phyloP scores from a whole-genome alignment of 64 coral and sea anemone species.

The Actinia equina region DNA sequence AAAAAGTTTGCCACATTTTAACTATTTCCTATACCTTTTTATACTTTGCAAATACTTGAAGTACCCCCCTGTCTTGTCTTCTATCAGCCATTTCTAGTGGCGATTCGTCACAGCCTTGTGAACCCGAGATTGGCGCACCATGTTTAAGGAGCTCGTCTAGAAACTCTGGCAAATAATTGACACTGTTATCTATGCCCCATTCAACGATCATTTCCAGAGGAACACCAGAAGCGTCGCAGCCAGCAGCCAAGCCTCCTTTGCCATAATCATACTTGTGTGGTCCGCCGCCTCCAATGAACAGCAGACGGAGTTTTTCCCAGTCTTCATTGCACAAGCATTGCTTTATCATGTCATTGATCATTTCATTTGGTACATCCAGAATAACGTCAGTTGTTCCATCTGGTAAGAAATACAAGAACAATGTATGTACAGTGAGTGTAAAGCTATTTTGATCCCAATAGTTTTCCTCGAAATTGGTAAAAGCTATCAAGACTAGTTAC shows the following conservation, averaged over 20 bases:
- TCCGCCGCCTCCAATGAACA: conserved; percentile 69
- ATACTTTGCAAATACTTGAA: not conserved
- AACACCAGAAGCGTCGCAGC: conserved; percentile 31
- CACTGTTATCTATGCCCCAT: not conserved
- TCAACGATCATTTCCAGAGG: conserved; percentile 14
- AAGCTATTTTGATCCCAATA: not conserved
- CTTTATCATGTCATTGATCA: conserved; percentile 43
- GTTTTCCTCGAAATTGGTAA: too few species aligned
- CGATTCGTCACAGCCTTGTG: conserved; percentile 16
- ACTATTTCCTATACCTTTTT: not conserved
- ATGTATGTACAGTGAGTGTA: not conserved
- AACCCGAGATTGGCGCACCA: not conserved
- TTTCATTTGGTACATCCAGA: conserved; percentile 20
- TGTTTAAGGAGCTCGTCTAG: conserved; percentile 3
- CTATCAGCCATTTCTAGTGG: not conserved
- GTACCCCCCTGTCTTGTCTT: not conserved
- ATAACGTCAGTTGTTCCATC: conserved; percentile 51
- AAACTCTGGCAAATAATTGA: not conserved
- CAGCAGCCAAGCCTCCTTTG: conserved; percentile 61
- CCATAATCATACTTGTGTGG: conserved; percentile 42
- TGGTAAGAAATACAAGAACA: not conserved
- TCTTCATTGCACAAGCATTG: conserved; percentile 24
- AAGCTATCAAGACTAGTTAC: too few species aligned
- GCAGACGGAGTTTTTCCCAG: conserved; percentile 53
- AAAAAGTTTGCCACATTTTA: too few species aligned